phyloP scores from a whole-genome alignment of 2,113 vertebrate species.

The Emydura subglobosa region DNA sequence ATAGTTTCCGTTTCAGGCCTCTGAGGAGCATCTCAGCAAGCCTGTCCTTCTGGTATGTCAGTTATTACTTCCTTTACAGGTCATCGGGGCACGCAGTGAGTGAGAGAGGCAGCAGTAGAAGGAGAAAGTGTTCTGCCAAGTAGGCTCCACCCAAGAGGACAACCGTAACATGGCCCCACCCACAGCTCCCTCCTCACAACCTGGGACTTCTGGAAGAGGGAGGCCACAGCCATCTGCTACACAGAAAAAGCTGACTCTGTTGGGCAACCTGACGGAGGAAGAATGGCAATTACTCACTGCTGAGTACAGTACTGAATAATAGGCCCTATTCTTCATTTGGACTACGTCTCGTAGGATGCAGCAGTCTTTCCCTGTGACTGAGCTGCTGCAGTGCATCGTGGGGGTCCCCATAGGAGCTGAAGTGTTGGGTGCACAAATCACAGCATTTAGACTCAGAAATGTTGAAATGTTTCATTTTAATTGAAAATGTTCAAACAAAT shows the following conservation, averaged over 20 bases:
- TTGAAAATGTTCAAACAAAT: slow-evolving; percentile 33
- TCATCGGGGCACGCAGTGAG: slow-evolving; percentile 32
- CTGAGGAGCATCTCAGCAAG: slow-evolving; percentile 15
- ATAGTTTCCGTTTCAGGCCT: slow-evolving; percentile 30
- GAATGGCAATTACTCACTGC: not conserved
- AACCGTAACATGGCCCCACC: not conserved
- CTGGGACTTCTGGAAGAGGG: not conserved
- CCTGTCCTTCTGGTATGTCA: slow-evolving; percentile 35
- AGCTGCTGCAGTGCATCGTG: not conserved
- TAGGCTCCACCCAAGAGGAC: slow-evolving; percentile 36
- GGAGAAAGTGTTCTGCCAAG: slow-evolving; percentile 29
- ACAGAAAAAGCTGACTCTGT: not conserved
- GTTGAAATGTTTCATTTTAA: slow-evolving; percentile 15
- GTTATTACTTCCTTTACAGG: slow-evolving; percentile 21
- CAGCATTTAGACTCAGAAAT: not conserved
- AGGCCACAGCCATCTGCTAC: not conserved
- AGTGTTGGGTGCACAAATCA: not conserved
- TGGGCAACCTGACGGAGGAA: not conserved
- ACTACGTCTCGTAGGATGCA: not conserved
- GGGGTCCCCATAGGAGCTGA: not conserved
- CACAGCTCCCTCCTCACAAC: not conserved
- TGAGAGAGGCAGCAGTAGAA: slow-evolving; percentile 43
- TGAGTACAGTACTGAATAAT: not conserved
- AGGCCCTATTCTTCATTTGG: not conserved
- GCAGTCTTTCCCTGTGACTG: not conserved